Percentiles rank a stretch among this genome's conserved stretches.
phyloP scores from a whole-genome alignment of 2,888 invertebrate species.

The Drosophila borborema region DNA sequence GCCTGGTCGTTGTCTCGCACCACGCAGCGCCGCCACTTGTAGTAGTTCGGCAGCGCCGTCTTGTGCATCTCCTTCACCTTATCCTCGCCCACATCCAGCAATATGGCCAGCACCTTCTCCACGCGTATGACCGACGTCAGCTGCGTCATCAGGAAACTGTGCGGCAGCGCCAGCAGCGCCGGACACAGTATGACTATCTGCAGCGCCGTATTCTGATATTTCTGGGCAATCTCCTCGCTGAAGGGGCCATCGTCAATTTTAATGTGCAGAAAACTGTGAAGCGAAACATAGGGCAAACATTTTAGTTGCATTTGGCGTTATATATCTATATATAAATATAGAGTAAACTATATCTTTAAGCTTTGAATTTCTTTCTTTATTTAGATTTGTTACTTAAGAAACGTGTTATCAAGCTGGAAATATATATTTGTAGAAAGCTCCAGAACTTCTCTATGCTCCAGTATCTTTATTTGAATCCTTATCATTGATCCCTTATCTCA shows the following conservation, averaged over 20 bases:
- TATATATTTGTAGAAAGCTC: too few species aligned
- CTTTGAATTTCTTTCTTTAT: too few species aligned
- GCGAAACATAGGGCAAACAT: background rate
- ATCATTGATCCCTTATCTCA: too few species aligned
- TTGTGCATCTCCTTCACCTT: constrained; percentile 89
- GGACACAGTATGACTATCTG: constrained; percentile 94
- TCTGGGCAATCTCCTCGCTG: constrained; percentile 86
- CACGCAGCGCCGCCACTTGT: constrained; percentile 92
- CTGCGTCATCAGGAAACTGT: constrained; percentile 83
- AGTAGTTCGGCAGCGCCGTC: constrained; percentile 90
- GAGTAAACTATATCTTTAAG: too few species aligned
- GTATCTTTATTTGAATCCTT: too few species aligned
- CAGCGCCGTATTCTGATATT: constrained; percentile 88
- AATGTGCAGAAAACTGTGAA: constrained; percentile 89
- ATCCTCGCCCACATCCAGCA: constrained; percentile 91
- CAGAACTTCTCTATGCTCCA: too few species aligned
- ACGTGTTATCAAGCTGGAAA: too few species aligned
- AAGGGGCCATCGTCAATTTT: constrained; percentile 89
- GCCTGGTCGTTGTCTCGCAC: constrained; percentile 93
- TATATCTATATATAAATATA: too few species aligned
- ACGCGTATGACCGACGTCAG: constrained; percentile 85
- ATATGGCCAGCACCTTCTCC: constrained; percentile 92
- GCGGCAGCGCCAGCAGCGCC: constrained; percentile 87
- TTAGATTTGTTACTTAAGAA: too few species aligned
- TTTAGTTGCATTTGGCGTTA: too few species aligned